A percentile compares a stretch with the other conserved stretches of the same genome.
Evolutionary conservation across 2,888 invertebrate species (phyloP).

Genomic region (Lasioglossum oenotherae): DNA sequence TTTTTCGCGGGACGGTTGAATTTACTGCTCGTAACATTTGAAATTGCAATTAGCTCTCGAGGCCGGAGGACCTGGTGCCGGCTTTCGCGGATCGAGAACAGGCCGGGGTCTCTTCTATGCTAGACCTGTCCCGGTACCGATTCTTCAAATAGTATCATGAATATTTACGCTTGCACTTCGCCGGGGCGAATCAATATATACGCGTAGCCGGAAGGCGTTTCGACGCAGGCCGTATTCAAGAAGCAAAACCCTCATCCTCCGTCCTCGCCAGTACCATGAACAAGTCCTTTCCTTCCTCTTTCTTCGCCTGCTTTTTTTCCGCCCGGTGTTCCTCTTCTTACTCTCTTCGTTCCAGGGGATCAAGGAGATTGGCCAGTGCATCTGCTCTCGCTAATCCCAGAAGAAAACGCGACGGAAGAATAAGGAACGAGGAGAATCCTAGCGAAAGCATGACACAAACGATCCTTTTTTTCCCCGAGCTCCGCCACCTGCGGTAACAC

Average conservation of each 20-base stretch:
- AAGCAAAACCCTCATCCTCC: constrained; percentile 15
- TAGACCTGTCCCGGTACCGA: constrained; percentile 63
- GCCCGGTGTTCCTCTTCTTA: background rate
- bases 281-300: constrained; percentile 27
- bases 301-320: constrained; percentile 4
- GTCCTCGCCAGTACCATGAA: constrained; percentile 2
- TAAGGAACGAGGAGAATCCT: constrained; percentile 41
- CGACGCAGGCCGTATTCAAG: constrained; percentile 50
- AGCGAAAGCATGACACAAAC: constrained; percentile 54
- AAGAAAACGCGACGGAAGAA: constrained; percentile 59
- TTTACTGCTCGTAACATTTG: constrained; percentile 44
- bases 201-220: constrained; percentile 50
- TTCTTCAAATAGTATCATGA: constrained; percentile 80
- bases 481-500: constrained; percentile 48
- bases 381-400: constrained; percentile 63
- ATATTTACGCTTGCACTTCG: constrained; percentile 79
- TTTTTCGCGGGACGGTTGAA: constrained; percentile 18
- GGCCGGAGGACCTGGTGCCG: background rate
- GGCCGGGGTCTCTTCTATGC: background rate
- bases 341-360: constrained; percentile 17
- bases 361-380: constrained; percentile 65
- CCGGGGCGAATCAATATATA: constrained; percentile 76
- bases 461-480: constrained; percentile 49
- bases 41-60: constrained; percentile 50
- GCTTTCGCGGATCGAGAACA: background rate